Evolutionary conservation across 2,888 invertebrate species (phyloP).

Genomic region (Chrysolina americana): DNA sequence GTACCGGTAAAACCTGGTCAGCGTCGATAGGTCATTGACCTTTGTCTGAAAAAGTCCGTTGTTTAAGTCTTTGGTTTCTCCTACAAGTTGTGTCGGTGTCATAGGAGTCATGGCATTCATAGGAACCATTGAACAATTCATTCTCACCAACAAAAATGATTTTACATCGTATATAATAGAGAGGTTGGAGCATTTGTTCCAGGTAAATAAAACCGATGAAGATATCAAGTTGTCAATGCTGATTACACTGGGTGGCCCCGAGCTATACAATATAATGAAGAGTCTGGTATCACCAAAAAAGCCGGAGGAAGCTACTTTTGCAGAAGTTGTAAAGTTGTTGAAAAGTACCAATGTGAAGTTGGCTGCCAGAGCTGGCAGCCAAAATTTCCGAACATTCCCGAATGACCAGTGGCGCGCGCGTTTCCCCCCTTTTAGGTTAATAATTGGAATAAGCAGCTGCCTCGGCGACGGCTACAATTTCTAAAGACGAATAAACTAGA

Average conservation of each 20-base stretch:
- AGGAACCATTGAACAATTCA: constrained; percentile 16
- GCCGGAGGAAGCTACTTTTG: background rate
- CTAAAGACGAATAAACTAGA: no score
- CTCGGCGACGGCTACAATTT: no score
- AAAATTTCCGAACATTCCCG: no score
- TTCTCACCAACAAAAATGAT: constrained; percentile 8
- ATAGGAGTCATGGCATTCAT: constrained; percentile 11
- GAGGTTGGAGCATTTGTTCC: constrained; percentile 22
- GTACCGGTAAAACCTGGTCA: background rate
- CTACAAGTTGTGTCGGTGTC: background rate
- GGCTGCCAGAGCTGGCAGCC: no score
- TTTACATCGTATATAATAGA: background rate
- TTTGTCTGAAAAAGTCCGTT: constrained; percentile 5
- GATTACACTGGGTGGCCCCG: background rate
- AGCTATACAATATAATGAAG: background rate
- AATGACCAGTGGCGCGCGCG: no score
- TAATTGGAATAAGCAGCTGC: no score
- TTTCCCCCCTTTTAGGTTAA: no score
- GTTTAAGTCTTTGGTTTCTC: background rate
- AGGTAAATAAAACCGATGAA: background rate
- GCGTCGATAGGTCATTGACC: constrained; percentile 9
- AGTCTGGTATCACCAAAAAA: background rate
- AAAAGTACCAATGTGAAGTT: no score
- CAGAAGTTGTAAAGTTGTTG: background rate
- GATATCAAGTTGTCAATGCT: constrained; percentile 21